Evolutionary conservation across 2,888 invertebrate species (phyloP), one percentile per base, ranked within the genome.

Genomic region (Neoscelio sp.): DNA sequence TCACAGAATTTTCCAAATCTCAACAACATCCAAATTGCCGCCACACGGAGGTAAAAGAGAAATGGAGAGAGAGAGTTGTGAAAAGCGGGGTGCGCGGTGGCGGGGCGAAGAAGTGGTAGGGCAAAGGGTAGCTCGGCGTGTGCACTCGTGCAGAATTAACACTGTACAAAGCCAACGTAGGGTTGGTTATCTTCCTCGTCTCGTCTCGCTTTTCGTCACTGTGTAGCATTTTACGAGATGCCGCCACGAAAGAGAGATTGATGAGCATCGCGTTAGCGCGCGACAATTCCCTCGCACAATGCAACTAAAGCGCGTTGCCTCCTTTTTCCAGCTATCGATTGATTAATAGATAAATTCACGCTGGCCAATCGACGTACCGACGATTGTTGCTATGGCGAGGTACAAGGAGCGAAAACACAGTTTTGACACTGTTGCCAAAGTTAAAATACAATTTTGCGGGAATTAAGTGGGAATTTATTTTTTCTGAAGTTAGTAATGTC

Each of bases 131-230:
- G 70, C 73, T 56, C 75, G 77, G 75, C 79, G 81, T 70, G 82
- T 60, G 82, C 81, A 82, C 82, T 81, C 82, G 83, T 77, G 82
- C 80, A 76, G 81, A 83, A 83, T 83, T 81, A 83, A 83, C 81
- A 79, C 81, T 79, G 81, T 80, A 80, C 82, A 82, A 81, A 81
- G 80, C 82, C 81, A 82, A 80, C 83, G 78, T 52, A 60, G 67
- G 65, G 58, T 33, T 64, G 77, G 77, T 64, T 78, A 71, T 78
- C 73, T 73, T 70, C 40, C 62, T 67, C 65, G 71, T 67, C 67
- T 60, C 70, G 48, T 77, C 71, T 58, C 77, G 65, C 71, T 71
- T 65, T 64, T 68, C 77, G 65, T 71, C 68, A 65, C 58, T 65
- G 40, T 38, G 67, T 44, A 50, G 65, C 78, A 38, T 78, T 78